phyloP scores from a whole-genome alignment of 2,888 invertebrate species.

The Leptopilina syphax region DNA sequence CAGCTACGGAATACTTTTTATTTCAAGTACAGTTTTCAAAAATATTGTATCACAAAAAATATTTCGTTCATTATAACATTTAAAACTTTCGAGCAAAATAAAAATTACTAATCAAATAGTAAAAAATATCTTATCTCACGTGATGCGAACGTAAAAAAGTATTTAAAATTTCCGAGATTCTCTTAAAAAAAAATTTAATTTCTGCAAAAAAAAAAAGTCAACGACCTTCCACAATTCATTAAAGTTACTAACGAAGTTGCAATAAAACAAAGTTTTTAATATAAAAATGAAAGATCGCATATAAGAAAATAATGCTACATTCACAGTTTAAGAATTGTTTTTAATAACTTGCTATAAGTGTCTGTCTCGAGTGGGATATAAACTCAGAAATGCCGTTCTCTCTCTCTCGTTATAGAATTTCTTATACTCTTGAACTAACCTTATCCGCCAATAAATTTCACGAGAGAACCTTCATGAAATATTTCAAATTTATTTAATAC shows the following conservation, averaged over 20 bases:
- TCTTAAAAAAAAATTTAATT: neutral
- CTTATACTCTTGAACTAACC: constrained; percentile 23
- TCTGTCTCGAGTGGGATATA: constrained; percentile 28
- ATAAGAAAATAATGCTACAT: constrained; percentile 13
- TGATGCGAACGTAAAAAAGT: too few relatives aligned
- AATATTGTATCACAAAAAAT: too few relatives aligned
- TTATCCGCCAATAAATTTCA: constrained; percentile 26
- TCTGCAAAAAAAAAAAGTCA: neutral
- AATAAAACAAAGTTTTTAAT: constrained; percentile 12
- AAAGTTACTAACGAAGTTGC: neutral
- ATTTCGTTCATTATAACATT: too few relatives aligned
- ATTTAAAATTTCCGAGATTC: neutral
- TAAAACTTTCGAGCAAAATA: too few relatives aligned
- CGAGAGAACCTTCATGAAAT: constrained; percentile 8
- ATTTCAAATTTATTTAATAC: constrained; percentile 33
- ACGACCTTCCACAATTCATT: neutral
- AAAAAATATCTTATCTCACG: too few relatives aligned
- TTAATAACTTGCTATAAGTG: constrained; percentile 27
- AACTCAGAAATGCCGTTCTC: constrained; percentile 32
- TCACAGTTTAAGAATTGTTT: constrained; percentile 27
- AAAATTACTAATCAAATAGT: neutral
- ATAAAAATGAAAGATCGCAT: constrained; percentile 16
- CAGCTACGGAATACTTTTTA: too few relatives aligned
- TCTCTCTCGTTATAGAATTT: constrained; percentile 8
- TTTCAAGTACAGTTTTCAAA: too few relatives aligned